Evolutionary conservation across 1,140 invertebrate species (phyloP).

Genomic region (Bombus pascuorum): DNA sequence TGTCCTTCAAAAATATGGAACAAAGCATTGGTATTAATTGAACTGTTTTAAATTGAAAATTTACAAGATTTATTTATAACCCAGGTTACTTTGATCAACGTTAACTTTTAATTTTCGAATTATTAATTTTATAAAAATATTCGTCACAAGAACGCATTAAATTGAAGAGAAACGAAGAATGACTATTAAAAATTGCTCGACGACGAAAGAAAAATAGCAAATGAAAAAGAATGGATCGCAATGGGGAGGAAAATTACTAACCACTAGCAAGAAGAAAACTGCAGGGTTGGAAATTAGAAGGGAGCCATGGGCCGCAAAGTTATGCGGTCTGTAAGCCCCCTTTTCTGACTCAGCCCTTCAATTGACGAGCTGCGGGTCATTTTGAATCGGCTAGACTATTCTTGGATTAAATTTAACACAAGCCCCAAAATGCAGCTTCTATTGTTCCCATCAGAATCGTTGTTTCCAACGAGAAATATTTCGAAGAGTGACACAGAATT

Average conservation of each 20-base stretch:
- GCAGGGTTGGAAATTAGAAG: slow-evolving; percentile 20
- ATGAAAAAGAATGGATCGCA: not conserved
- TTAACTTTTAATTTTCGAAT: not conserved
- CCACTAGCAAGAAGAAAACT: slow-evolving; percentile 1
- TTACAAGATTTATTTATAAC: not conserved
- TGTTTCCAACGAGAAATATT: not conserved
- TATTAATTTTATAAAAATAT: not conserved
- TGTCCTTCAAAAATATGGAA: no score
- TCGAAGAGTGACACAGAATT: no score
- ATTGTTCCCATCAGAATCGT: not conserved
- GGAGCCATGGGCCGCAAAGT: slow-evolving; percentile 17
- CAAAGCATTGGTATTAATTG: not conserved
- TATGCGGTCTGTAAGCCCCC: not conserved
- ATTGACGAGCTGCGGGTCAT: slow-evolving; percentile 24
- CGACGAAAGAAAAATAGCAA: not conserved
- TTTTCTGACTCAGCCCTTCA: slow-evolving; percentile 13
- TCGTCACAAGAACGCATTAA: no score
- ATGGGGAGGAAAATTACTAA: slow-evolving; percentile 13
- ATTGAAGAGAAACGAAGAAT: not conserved
- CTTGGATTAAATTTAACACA: slow-evolving; percentile 25
- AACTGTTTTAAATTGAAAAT: not conserved
- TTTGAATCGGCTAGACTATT: not conserved
- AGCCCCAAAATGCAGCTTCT: not conserved
- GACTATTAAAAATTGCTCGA: not conserved
- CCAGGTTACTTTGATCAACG: not conserved